These are phyloP conservation scores for Synergus japonicus DNA, from an alignment of 2,888 invertebrate species.

Conservation along the genomic window DNA sequence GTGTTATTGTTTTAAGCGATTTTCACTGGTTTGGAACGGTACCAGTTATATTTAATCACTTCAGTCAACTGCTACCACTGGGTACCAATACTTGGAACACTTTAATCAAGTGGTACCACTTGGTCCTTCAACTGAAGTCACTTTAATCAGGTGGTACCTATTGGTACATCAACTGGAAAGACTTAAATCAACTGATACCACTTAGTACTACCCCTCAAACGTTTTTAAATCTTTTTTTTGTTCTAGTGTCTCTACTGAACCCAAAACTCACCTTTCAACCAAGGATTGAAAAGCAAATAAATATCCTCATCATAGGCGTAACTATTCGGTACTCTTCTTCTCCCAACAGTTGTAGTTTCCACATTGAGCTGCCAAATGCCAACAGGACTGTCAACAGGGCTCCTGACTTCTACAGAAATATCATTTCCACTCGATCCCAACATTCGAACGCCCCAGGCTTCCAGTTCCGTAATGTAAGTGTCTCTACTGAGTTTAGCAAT, in stretches of 20 bases:
- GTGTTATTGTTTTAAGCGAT: slow-evolving; percentile 5
- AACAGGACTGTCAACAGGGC: slow-evolving; percentile 83
- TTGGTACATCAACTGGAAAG: too few species aligned
- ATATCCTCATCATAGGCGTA: slow-evolving; percentile 84
- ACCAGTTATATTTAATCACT: too few species aligned
- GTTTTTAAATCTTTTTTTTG: too few species aligned
- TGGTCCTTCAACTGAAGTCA: too few species aligned
- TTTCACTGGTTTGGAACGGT: neutral
- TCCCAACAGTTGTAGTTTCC: slow-evolving; percentile 79
- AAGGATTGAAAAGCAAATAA: slow-evolving; percentile 90
- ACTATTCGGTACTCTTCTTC: slow-evolving; percentile 73
- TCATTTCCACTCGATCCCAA: slow-evolving; percentile 66
- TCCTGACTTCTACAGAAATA: slow-evolving; percentile 80
- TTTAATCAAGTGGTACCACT: too few species aligned
- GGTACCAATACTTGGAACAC: too few species aligned
- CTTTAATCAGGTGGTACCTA: too few species aligned
- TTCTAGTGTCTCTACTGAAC: neutral
- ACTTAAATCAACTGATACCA: too few species aligned
- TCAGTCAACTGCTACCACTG: too few species aligned
- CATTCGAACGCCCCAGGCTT: slow-evolving; percentile 77
- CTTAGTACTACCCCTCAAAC: too few species aligned
- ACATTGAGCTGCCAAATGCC: slow-evolving; percentile 85
- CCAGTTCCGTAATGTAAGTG: slow-evolving; percentile 65
- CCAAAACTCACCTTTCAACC: slow-evolving; percentile 83
- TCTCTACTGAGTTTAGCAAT: slow-evolving; percentile 72